These are phyloP conservation scores for Teleiodes luculella DNA, from an alignment of 2,888 invertebrate genomes.

Conservation along the genomic window DNA sequence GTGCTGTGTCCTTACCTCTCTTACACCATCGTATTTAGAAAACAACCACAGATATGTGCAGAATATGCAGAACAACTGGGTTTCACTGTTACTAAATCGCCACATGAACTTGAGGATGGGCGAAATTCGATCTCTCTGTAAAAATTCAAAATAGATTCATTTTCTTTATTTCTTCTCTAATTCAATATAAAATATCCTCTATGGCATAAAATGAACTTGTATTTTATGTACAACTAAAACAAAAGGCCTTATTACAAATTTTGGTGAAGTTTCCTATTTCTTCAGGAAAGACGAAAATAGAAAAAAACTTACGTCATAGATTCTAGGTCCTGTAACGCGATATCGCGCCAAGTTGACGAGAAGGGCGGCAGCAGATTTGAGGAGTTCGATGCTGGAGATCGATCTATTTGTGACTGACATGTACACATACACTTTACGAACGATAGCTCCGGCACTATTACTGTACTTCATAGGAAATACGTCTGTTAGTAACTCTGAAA, in stretches of 20 bases:
- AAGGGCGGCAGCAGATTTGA: slow-evolving; percentile 75
- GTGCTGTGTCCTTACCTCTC: slow-evolving; percentile 59
- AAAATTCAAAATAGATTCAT: slow-evolving; percentile 25
- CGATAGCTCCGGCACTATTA: slow-evolving; percentile 48
- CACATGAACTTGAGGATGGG: slow-evolving; percentile 81
- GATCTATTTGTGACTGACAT: slow-evolving; percentile 78
- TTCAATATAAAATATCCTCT: no score
- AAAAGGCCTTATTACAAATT: no score
- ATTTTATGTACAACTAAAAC: no score
- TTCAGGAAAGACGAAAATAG: no score
- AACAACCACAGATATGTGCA: slow-evolving; percentile 84
- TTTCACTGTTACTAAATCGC: slow-evolving; percentile 83
- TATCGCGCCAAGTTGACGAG: slow-evolving; percentile 84
- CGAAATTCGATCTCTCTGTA: slow-evolving; percentile 77
- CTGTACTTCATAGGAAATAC: slow-evolving; percentile 68
- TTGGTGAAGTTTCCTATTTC: no score
- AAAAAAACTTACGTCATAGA: slow-evolving; percentile 77
- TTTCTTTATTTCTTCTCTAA: no score
- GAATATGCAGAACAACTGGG: slow-evolving; percentile 80
- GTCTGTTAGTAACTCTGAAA: slow-evolving; percentile 63
- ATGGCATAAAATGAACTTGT: no score
- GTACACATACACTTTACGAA: slow-evolving; percentile 55
- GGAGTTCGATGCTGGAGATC: slow-evolving; percentile 78
- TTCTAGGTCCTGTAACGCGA: slow-evolving; percentile 76
- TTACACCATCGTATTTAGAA: slow-evolving; percentile 70